Conservation (phyloP, 2,888 invertebrate genomes). For the Torymus auratus region DNA sequence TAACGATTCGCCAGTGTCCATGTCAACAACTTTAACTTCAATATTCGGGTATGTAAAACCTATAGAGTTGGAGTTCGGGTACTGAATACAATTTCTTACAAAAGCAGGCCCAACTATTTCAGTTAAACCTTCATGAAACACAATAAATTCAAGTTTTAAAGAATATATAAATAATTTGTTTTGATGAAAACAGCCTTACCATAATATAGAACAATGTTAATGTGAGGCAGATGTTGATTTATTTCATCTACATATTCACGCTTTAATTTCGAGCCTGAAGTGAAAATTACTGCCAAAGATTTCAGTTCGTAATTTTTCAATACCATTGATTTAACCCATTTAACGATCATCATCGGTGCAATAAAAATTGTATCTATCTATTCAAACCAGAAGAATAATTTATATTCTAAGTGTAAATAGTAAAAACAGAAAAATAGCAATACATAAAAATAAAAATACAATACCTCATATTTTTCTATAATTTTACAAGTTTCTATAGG, state of each 20-base stretch:
- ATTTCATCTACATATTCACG: conserved; percentile 57
- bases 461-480: conserved; percentile 70
- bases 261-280: conserved; percentile 64
- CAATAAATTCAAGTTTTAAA: neutral
- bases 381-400: too few relatives aligned
- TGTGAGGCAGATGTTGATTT: neutral
- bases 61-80: conserved; percentile 61
- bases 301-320: conserved; percentile 62
- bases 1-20: conserved; percentile 56
- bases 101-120: conserved; percentile 62
- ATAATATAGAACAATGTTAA: conserved; percentile 60
- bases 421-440: too few relatives aligned
- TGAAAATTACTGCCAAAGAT: conserved; percentile 60
- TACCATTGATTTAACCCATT: conserved; percentile 61
- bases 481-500: conserved; percentile 64
- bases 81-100: too few relatives aligned
- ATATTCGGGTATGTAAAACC: conserved; percentile 61
- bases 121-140: conserved; percentile 64
- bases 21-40: conserved; percentile 65
- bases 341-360: conserved; percentile 60
- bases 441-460: too few relatives aligned
- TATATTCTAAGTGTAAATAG: too few relatives aligned
- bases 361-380: conserved; percentile 64
- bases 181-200: conserved; percentile 57
- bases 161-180: neutral